Evolutionary conservation across 1,140 invertebrate genomes (phyloP).

Genomic region (Andrena cerasifolii): DNA sequence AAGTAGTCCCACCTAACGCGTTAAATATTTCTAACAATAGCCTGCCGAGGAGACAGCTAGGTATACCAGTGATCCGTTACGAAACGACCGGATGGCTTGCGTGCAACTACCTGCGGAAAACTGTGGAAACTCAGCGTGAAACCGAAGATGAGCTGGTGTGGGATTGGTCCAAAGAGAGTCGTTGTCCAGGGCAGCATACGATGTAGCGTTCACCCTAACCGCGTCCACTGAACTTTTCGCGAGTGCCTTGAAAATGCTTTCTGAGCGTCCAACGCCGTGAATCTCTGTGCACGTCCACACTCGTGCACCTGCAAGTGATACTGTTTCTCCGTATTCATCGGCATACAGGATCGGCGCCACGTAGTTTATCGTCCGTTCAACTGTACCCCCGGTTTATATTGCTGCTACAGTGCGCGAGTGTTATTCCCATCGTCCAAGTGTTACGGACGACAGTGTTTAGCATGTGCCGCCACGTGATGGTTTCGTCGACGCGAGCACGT

Average conservation of each 20-base stretch:
- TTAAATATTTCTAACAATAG: conserved; percentile 57
- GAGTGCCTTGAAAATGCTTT: conserved; percentile 49
- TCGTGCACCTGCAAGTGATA: background rate
- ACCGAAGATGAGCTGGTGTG: conserved; percentile 53
- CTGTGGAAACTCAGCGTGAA: conserved; percentile 17
- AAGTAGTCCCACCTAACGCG: conserved; percentile 74
- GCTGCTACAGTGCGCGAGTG: conserved; percentile 36
- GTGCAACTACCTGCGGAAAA: conserved; percentile 10
- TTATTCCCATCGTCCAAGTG: background rate
- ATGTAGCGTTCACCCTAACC: conserved; percentile 37
- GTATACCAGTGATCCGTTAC: background rate
- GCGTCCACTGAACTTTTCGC: conserved; percentile 37
- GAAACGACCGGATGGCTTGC: background rate
- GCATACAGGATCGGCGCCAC: background rate
- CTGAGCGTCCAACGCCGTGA: conserved; percentile 27
- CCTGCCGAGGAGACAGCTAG: background rate
- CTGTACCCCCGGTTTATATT: conserved; percentile 31
- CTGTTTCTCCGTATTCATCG: background rate
- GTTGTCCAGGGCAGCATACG: conserved; percentile 60
- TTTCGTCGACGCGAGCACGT: background rate
- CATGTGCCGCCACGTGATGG: conserved; percentile 37
- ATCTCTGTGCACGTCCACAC: conserved; percentile 3
- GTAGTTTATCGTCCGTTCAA: background rate
- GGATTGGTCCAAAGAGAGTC: conserved; percentile 64
- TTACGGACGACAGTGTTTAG: conserved; percentile 16